Conservation (phyloP, 2,797 vertebrate species). For the Gila robusta region DNA sequence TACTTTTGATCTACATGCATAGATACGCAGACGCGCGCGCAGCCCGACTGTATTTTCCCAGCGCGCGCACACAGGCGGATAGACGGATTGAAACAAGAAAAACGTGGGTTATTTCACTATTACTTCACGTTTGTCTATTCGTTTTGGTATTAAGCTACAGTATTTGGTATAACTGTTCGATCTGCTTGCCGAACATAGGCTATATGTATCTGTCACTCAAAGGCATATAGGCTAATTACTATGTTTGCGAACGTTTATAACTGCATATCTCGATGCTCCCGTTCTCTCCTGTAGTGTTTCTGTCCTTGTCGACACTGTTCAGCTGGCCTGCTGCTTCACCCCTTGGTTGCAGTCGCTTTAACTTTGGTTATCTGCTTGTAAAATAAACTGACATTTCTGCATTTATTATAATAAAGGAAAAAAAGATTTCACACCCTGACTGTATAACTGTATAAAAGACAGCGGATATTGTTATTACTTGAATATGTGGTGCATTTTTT, state of each 20-base stretch:
- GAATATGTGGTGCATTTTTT: conserved; percentile 69
- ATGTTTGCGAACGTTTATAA: conserved; percentile 3
- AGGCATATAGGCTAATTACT: conserved; percentile 16
- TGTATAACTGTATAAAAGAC: conserved; percentile 63
- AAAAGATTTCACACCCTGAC: conserved; percentile 48
- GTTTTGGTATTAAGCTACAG: conserved; percentile 48
- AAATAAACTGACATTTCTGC: conserved; percentile 27
- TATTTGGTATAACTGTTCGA: conserved; percentile 41
- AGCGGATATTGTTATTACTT: conserved; percentile 70
- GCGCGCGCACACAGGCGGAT: conserved; percentile 69
- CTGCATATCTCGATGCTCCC: conserved; percentile 16
- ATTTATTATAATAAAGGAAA: conserved; percentile 60
- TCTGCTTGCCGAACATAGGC: conserved; percentile 3
- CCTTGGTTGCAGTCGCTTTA: conserved; percentile 25
- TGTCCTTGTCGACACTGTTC: conserved; percentile 17
- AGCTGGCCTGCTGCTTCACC: conserved; percentile 25
- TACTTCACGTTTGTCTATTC: conserved; percentile 59
- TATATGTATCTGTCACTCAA: conserved; percentile 23
- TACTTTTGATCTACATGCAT: conserved; percentile 77
- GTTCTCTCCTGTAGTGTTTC: conserved; percentile 12
- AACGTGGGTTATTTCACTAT: conserved; percentile 60
- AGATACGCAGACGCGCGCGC: conserved; percentile 71
- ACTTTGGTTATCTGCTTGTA: conserved; percentile 52
- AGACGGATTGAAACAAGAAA: conserved; percentile 63
- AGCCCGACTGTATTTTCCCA: conserved; percentile 65